Evolutionary conservation across 2,113 vertebrate species (phyloP), one percentile per base, ranked within the genome.

Genomic region (Falco punctatus): DNA sequence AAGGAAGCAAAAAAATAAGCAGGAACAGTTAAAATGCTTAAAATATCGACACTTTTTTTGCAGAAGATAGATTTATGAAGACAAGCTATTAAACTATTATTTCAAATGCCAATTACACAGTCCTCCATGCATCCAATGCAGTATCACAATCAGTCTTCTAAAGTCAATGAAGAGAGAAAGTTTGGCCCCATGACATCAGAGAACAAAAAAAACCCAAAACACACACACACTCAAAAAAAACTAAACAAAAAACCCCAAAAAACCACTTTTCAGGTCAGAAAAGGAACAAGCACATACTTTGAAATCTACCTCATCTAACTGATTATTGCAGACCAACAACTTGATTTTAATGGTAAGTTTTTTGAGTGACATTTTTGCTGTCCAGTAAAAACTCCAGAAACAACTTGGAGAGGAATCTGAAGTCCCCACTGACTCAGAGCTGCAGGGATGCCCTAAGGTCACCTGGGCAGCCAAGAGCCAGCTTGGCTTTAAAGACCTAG

Each of bases 1-100:
- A 95, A 95, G 81, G 95, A 86, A 97, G 93, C 5, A 81, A 92
- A 94, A 77, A 95, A 97, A 80, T 44, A 95, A 62, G 33, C 8
- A 70, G 62, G 33, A 90, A 90, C n/a, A 58, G 95, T 61, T 80
- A 97, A 96, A 90, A 90, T 62, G 71, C 96, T 96, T 84, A 72
- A 91, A 96, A 86, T 92, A 96, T 83, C 33, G 46, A 92, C 64
- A 83, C 23, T 91, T 77, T 71, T 70, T 92, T 91, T 77, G 54
- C 81, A 96, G 74, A 94, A 93, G 96, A 88, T 57, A 79, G 92
- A 69, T 94, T 72, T 74, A 72, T 54, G 70, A 92, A 85, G 77
- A 78, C 86, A 59, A 87, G 81, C 70, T 80, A 86, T 66, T 94
- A 90, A 81, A 74, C 0, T 0, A 33, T 85, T 66, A 58, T 80